phyloP scores from a whole-genome alignment of 64 coral and sea anemone genomes.

The Pocillopora damicornis region DNA sequence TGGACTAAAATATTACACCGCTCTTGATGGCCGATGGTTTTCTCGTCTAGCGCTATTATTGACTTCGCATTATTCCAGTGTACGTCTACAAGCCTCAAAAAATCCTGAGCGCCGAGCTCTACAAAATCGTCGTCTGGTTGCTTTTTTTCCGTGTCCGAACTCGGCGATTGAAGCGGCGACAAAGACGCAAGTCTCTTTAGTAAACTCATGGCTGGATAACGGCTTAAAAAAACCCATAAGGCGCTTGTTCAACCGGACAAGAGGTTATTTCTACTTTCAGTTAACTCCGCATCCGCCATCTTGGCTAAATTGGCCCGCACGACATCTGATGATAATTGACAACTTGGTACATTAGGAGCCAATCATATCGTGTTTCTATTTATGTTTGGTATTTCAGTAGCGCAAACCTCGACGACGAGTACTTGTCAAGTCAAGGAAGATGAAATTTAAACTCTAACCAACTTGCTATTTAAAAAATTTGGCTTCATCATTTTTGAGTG shows the following conservation, averaged over 20 bases:
- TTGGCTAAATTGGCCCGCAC: neutral
- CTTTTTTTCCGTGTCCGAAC: conserved; percentile 59
- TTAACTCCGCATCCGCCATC: neutral
- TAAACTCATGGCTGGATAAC: conserved; percentile 61
- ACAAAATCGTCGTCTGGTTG: conserved; percentile 25
- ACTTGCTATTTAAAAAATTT: too few relatives aligned
- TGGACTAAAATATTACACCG: conserved; percentile 90
- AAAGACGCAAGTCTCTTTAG: conserved; percentile 79
- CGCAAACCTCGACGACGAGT: neutral
- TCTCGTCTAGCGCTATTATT: conserved; percentile 78
- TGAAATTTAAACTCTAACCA: too few relatives aligned
- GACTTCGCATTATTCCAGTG: conserved; percentile 91
- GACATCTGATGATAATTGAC: conserved; percentile 23
- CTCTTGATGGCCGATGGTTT: conserved; percentile 71
- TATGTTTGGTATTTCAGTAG: neutral
- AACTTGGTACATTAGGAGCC: neutral
- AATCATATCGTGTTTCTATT: neutral
- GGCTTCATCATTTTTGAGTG: neutral
- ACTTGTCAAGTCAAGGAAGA: too few relatives aligned
- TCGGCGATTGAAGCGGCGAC: conserved; percentile 46
- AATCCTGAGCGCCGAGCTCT: conserved; percentile 30
- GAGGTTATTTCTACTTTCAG: neutral
- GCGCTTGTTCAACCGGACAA: neutral
- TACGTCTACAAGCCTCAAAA: conserved; percentile 78
- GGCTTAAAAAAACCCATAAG: conserved; percentile 19